These are phyloP conservation scores for Drosophila pseudoobscura DNA, from an alignment of 1,140 invertebrate genomes.

Conservation along the genomic window DNA sequence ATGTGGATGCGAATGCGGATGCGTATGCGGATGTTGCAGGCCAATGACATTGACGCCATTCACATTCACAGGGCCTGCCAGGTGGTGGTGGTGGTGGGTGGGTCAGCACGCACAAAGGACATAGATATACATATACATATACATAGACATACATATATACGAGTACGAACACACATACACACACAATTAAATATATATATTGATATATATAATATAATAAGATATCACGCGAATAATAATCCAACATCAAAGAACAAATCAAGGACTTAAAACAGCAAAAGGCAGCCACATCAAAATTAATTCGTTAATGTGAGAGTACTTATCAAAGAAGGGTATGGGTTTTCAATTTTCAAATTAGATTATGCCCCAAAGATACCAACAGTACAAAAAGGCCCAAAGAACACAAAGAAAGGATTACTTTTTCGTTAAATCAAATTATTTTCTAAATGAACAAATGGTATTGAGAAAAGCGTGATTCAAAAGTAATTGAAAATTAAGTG, in stretches of 20 bases:
- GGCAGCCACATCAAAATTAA: constrained; percentile 13
- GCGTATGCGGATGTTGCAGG: constrained; percentile 85
- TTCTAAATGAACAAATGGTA: too few relatives aligned
- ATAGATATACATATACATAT: constrained; percentile 54
- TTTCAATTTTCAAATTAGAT: not conserved
- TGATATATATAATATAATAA: not conserved
- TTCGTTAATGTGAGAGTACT: not conserved
- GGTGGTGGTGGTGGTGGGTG: too few relatives aligned
- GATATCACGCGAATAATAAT: constrained; percentile 14
- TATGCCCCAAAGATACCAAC: not conserved
- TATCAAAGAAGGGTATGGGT: too few relatives aligned
- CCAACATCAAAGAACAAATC: constrained; percentile 42
- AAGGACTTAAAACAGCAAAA: constrained; percentile 23
- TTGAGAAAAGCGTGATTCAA: too few relatives aligned
- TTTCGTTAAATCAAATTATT: too few relatives aligned
- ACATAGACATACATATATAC: constrained; percentile 42
- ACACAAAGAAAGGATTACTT: not conserved
- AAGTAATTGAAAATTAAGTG: too few relatives aligned
- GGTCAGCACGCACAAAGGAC: constrained; percentile 33
- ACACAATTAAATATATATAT: constrained; percentile 26
- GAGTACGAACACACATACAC: constrained; percentile 36
- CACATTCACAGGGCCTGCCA: constrained; percentile 84
- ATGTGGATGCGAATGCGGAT: constrained; percentile 7
- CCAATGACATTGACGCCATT: constrained; percentile 89
- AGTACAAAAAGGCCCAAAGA: not conserved